Conservation (phyloP, 2,113 vertebrate species). For the Hydrolagus affinis region DNA sequence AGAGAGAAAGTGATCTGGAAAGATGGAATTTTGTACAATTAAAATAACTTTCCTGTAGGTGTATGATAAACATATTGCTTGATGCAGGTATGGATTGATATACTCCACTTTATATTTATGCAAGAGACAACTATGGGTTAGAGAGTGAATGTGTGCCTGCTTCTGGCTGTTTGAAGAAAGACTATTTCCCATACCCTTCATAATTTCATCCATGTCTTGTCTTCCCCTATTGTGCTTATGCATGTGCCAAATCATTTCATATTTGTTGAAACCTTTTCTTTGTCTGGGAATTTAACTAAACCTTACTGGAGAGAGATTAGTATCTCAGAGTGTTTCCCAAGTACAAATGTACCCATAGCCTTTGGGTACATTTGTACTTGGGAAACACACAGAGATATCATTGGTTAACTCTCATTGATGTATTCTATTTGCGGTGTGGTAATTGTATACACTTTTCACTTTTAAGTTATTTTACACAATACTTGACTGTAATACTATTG, state of each 20-base stretch:
- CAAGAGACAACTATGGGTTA: constrained; percentile 9
- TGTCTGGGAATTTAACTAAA: not conserved
- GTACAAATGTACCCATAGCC: no score
- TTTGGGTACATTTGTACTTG: not conserved
- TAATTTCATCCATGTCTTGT: not conserved
- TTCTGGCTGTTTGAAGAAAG: constrained; percentile 28
- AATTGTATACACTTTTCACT: not conserved
- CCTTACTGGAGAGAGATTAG: not conserved
- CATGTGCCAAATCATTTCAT: constrained; percentile 14
- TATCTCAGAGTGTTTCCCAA: not conserved
- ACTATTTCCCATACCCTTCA: not conserved
- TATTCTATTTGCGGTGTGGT: not conserved
- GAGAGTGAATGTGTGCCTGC: constrained; percentile 23
- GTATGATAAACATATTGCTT: no score
- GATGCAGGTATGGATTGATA: no score
- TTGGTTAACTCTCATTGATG: not conserved
- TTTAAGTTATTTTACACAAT: not conserved
- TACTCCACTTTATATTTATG: no score
- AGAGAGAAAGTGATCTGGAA: no score
- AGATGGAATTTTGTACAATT: no score
- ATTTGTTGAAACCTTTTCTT: constrained; percentile 11
- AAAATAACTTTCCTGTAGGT: no score
- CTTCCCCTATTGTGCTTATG: constrained; percentile 14
- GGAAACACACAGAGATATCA: not conserved
- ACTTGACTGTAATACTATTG: not conserved